Evolutionary conservation across 2,888 invertebrate species (phyloP).

Genomic region (Cistogaster globosa): DNA sequence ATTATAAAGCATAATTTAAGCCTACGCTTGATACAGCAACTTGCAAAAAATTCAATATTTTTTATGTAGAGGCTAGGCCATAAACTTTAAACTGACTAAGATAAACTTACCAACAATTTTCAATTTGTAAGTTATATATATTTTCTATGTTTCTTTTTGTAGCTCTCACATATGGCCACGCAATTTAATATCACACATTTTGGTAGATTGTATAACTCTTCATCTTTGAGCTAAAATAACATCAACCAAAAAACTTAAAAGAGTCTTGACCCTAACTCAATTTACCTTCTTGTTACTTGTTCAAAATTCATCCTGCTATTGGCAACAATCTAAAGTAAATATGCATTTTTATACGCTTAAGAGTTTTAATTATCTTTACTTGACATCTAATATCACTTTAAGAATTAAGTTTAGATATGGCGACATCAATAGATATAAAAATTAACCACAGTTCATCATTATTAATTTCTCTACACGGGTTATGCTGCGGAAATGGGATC

Average conservation of each 20-base stretch:
- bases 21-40: slow-evolving; percentile 57
- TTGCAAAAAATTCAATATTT: slow-evolving; percentile 15
- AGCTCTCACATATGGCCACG: slow-evolving; percentile 59
- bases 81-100: slow-evolving; percentile 40
- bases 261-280: slow-evolving; percentile 2
- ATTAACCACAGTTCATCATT: too few species aligned
- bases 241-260: slow-evolving; percentile 35
- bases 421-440: too few species aligned
- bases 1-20: slow-evolving; percentile 62
- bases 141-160: slow-evolving; percentile 18
- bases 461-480: too few species aligned
- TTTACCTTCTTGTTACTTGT: slow-evolving; percentile 19
- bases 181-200: slow-evolving; percentile 52
- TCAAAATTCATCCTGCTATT: slow-evolving; percentile 1
- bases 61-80: too few species aligned
- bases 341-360: slow-evolving; percentile 19
- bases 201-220: slow-evolving; percentile 3
- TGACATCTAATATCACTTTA: too few species aligned
- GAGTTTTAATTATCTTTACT: not conserved
- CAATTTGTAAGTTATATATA: not conserved
- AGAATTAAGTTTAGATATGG: too few species aligned
- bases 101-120: slow-evolving; percentile 10
- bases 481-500: too few species aligned
- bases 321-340: too few species aligned
- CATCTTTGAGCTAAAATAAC: slow-evolving; percentile 17